Conservation (phyloP, 2,888 invertebrate species). For the Aphidoletes aphidimyza region DNA sequence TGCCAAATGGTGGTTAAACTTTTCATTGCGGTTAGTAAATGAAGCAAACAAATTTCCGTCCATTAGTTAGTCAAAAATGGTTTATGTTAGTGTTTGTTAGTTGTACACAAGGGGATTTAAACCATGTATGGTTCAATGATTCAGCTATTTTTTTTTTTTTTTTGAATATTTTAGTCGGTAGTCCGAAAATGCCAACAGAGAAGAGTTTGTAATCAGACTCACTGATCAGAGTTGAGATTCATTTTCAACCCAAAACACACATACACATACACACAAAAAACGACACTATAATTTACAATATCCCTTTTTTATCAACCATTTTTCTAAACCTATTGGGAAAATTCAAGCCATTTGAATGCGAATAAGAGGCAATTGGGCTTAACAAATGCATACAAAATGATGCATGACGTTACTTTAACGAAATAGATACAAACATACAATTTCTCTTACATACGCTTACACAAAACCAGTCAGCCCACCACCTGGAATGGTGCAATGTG, state of each 20-base stretch:
- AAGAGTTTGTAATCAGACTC: background rate
- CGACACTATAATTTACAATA: background rate
- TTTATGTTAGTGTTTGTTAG: slow-evolving; percentile 30
- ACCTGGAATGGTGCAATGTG: background rate
- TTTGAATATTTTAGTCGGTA: no score
- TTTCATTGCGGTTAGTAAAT: background rate
- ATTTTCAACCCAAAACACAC: background rate
- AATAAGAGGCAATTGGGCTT: slow-evolving; percentile 37
- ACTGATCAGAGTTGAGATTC: no score
- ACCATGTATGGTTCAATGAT: no score
- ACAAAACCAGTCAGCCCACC: no score
- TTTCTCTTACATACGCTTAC: no score
- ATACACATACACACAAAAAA: background rate
- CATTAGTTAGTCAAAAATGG: slow-evolving; percentile 5
- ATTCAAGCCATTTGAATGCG: slow-evolving; percentile 5
- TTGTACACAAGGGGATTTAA: slow-evolving; percentile 6
- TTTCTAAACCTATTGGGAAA: slow-evolving; percentile 6
- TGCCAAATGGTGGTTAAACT: no score
- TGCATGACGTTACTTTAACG: slow-evolving; percentile 9
- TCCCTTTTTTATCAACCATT: background rate
- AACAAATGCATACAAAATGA: slow-evolving; percentile 49
- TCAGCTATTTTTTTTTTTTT: no score
- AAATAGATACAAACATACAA: slow-evolving; percentile 3
- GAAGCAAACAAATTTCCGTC: background rate
- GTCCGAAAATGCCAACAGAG: background rate